Percentiles rank a stretch among this genome's conserved stretches.
Conservation (phyloP, 2,888 invertebrate species). For the Pheosia gnoma region DNA sequence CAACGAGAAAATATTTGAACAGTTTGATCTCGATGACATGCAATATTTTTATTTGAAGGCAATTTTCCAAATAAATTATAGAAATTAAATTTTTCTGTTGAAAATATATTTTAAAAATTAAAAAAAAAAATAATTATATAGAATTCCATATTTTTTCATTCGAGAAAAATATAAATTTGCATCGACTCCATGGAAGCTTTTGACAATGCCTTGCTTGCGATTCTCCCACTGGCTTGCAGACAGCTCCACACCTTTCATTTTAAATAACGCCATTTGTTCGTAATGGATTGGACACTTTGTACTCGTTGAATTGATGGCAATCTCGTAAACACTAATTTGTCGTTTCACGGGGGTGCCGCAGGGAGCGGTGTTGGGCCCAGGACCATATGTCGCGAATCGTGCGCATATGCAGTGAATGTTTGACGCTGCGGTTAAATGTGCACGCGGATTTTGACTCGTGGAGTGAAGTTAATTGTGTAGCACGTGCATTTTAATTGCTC, state of each 20-base stretch:
- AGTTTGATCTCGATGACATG: not conserved
- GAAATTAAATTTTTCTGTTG: too few species aligned
- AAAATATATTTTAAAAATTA: too few species aligned
- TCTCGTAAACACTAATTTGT: slow-evolving; percentile 79
- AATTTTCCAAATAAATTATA: too few species aligned
- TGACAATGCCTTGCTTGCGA: not conserved
- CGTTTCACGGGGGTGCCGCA: slow-evolving; percentile 41
- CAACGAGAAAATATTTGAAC: not conserved
- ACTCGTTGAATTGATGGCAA: slow-evolving; percentile 67
- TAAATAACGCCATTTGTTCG: slow-evolving; percentile 75
- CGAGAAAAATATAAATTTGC: not conserved
- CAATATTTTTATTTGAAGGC: too few species aligned
- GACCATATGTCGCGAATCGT: slow-evolving; percentile 74
- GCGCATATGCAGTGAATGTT: slow-evolving; percentile 17
- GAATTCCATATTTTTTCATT: not conserved
- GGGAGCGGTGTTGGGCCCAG: slow-evolving; percentile 25
- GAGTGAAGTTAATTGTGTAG: slow-evolving; percentile 38
- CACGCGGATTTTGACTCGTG: slow-evolving; percentile 29
- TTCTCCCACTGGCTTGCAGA: not conserved
- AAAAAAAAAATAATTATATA: too few species aligned
- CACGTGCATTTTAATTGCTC: slow-evolving; percentile 65
- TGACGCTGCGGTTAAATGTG: slow-evolving; percentile 21
- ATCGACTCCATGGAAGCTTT: not conserved
- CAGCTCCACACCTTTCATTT: slow-evolving; percentile 15
- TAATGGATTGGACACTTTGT: slow-evolving; percentile 76